Percentiles rank a stretch among this genome's conserved stretches.
phyloP scores from a whole-genome alignment of 2,797 vertebrate species.

The Trematomus bernacchii region DNA sequence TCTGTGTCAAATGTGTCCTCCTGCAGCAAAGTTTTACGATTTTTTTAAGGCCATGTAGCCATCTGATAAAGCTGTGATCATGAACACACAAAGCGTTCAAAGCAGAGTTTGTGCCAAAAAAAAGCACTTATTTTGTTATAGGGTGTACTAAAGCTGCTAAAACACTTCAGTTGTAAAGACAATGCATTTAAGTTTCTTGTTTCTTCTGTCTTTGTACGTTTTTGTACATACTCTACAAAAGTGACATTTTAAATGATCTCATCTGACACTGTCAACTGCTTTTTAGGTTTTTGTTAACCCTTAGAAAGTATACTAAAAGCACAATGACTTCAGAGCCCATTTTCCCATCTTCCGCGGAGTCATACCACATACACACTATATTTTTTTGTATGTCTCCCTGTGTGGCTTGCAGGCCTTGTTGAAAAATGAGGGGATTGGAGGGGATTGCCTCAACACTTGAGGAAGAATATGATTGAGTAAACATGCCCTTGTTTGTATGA shows the following conservation, averaged over 20 bases:
- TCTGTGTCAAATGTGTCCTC: conserved; percentile 56
- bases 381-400: conserved; percentile 47
- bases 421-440: conserved; percentile 56
- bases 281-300: conserved; percentile 60
- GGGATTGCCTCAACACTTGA: conserved; percentile 55
- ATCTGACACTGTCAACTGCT: conserved; percentile 50
- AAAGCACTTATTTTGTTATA: conserved; percentile 79
- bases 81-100: conserved; percentile 57
- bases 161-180: conserved; percentile 71
- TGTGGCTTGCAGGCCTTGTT: conserved; percentile 62
- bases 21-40: conserved; percentile 51
- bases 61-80: conserved; percentile 63
- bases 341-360: conserved; percentile 30
- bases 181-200: conserved; percentile 63
- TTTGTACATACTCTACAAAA: conserved; percentile 74
- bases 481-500: conserved; percentile 80
- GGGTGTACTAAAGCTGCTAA: conserved; percentile 77
- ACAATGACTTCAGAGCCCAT: conserved; percentile 54
- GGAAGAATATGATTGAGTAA: conserved; percentile 68
- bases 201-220: conserved; percentile 61
- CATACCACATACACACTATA: conserved; percentile 46
- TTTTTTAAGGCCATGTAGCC: conserved; percentile 47
- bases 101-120: conserved; percentile 79
- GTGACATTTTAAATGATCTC: conserved; percentile 66
- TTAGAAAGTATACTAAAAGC: conserved; percentile 70